Evolutionary conservation across 1,140 invertebrate genomes (phyloP).

Genomic region (Aphidius gifuensis): DNA sequence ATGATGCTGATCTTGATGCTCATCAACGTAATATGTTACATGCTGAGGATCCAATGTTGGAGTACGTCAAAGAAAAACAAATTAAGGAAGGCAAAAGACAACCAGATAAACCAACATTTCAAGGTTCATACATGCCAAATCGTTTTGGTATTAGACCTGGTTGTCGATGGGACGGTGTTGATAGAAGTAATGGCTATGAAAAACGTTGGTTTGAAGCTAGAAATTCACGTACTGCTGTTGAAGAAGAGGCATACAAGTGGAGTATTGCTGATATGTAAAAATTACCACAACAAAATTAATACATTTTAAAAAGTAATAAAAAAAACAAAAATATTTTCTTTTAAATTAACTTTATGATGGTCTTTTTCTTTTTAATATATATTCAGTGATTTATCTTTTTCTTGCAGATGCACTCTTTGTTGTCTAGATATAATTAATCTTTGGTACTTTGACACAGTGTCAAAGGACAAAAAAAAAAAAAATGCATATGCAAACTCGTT

Average conservation of each 20-base stretch:
- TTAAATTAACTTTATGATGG: too few species aligned
- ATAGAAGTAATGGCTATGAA: conserved; percentile 96
- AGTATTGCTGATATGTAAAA: conserved; percentile 90
- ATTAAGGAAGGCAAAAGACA: conserved; percentile 60
- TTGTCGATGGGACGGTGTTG: conserved; percentile 96
- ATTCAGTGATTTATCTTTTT: too few species aligned
- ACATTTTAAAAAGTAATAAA: conserved; percentile 16
- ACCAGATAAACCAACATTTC: conserved; percentile 65
- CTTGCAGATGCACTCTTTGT: too few species aligned
- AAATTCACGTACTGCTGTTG: conserved; percentile 71
- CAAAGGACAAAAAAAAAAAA: too few species aligned
- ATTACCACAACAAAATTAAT: conserved; percentile 3
- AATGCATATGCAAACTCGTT: too few species aligned
- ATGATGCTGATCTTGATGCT: conserved; percentile 84
- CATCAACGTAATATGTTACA: conserved; percentile 72
- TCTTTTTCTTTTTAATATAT: too few species aligned
- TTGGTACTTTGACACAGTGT: too few species aligned
- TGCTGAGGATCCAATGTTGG: conserved; percentile 90
- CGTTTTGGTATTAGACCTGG: conserved; percentile 89
- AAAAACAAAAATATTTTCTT: background rate
- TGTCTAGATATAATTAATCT: too few species aligned
- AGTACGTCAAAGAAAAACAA: conserved; percentile 75
- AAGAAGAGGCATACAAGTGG: conserved; percentile 92
- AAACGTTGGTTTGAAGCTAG: conserved; percentile 80
- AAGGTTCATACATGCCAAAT: conserved; percentile 83